Base-by-base conservation (phyloP, 2,113 vertebrate genomes). In the Myotis davidii region DNA sequence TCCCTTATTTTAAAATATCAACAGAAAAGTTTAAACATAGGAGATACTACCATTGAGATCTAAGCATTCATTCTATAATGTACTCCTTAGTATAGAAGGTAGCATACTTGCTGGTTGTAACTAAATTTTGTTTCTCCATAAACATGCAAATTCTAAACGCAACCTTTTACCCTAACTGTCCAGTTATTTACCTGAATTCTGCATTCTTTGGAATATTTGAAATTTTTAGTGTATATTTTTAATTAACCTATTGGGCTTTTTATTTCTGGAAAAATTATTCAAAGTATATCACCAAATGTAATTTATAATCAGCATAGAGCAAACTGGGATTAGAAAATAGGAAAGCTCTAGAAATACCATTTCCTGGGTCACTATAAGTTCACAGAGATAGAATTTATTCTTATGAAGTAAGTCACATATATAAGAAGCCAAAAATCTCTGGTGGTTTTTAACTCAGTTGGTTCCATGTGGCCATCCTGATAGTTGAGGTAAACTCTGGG, bases 1-100 rank as follows among this genome's bases (percentile, higher is more conserved):
- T 88, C 42, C 76, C 23, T 56, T 72, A 76, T 65, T 50, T 82
- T 42, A 78, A 93, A 86, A 84, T 86, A 86, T 42, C 37, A 85
- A 23, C 23, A 34, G 52, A 70, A 87, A 39, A 1, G 0, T 18
- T 87, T 70, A 92, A 95, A 70, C 4, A 59, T 34, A 73, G 5
- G 6, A 37, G 37, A 20, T 32, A 56, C 13, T 73, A 88, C 50
- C 4, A 61, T 2, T 73, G 59, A 78, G 8, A 83, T 25, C 29
- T 77, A 14, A 79, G 12, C 9, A 45, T 59, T 23, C 20, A 45
- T 87, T 86, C 25, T 82, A n/a, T 48, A 74, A 42, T 12, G 9
- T 54, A 56, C 45, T 52, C 7, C 52, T 34, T 9, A 37, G 85
- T 72, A 64, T 32, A 67, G 54, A 92, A 32, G 9, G 39, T 78